phyloP scores from a whole-genome alignment of 2,888 invertebrate genomes.

The Athalia cordata region DNA sequence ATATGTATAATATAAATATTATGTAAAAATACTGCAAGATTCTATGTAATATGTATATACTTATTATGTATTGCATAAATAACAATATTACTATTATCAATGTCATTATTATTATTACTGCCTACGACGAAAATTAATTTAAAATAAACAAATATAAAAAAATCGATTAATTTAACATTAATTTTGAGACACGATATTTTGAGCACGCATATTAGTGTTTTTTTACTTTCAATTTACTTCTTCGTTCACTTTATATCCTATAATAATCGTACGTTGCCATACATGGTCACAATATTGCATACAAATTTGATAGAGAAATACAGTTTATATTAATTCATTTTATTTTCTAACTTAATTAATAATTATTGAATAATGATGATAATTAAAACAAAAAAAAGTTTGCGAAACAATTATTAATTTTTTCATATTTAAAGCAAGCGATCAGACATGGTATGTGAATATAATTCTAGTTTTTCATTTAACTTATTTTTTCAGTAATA shows the following conservation, averaged over 20 bases:
- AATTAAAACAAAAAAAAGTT: too few relatives aligned
- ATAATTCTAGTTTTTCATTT: neutral
- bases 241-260: constrained; percentile 45
- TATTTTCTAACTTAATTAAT: too few relatives aligned
- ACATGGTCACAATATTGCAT: too few relatives aligned
- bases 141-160: neutral
- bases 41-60: neutral
- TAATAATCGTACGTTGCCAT: constrained; percentile 46
- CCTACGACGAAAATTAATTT: too few relatives aligned
- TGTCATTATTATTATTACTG: neutral
- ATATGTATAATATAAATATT: neutral
- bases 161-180: constrained; percentile 41
- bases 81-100: neutral
- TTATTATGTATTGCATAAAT: neutral
- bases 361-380: too few relatives aligned
- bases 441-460: neutral
- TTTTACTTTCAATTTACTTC: neutral
- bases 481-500: constrained; percentile 24
- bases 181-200: constrained; percentile 48
- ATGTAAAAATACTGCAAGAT: neutral
- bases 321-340: too few relatives aligned
- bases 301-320: too few relatives aligned
- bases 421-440: neutral
- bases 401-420: too few relatives aligned
- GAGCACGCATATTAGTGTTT: constrained; percentile 38